Conservation (phyloP, 2,888 invertebrate genomes). For the Yponomeuta evonymella region DNA sequence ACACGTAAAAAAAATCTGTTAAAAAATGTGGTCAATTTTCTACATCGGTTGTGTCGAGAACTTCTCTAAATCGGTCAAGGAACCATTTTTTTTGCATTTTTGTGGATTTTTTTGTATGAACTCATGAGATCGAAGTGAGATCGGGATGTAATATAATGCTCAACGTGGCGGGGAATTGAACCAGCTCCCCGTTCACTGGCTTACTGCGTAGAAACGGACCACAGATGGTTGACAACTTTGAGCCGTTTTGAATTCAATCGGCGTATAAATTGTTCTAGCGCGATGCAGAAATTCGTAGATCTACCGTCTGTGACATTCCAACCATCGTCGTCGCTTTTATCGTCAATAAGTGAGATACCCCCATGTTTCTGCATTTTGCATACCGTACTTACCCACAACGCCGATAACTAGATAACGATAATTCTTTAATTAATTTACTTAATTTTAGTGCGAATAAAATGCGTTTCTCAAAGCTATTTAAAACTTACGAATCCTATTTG, state of each 20-base stretch:
- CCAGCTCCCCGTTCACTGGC: slow-evolving; percentile 51
- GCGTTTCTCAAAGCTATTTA: too few species aligned
- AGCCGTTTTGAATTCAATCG: not conserved
- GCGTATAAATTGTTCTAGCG: slow-evolving; percentile 30
- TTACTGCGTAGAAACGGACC: slow-evolving; percentile 63
- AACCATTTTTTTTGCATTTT: slow-evolving; percentile 48
- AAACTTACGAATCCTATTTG: too few species aligned
- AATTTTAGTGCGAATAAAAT: too few species aligned
- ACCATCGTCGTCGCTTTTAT: too few species aligned
- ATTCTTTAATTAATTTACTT: too few species aligned
- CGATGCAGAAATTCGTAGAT: slow-evolving; percentile 34
- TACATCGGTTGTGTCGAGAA: slow-evolving; percentile 67
- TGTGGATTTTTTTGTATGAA: slow-evolving; percentile 43
- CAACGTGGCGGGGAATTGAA: slow-evolving; percentile 34
- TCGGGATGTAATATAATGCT: too few species aligned
- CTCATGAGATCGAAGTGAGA: slow-evolving; percentile 36
- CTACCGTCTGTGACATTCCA: not conserved
- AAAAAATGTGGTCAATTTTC: slow-evolving; percentile 52
- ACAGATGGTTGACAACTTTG: slow-evolving; percentile 28
- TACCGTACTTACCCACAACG: too few species aligned
- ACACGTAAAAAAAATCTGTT: too few species aligned
- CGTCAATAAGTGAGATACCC: too few species aligned
- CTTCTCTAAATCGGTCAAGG: slow-evolving; percentile 59
- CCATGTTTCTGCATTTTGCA: too few species aligned
- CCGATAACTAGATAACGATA: too few species aligned